These are phyloP conservation scores for Pachyseris speciosa DNA, from an alignment of 64 coral and sea anemone genomes.

Conservation along the genomic window DNA sequence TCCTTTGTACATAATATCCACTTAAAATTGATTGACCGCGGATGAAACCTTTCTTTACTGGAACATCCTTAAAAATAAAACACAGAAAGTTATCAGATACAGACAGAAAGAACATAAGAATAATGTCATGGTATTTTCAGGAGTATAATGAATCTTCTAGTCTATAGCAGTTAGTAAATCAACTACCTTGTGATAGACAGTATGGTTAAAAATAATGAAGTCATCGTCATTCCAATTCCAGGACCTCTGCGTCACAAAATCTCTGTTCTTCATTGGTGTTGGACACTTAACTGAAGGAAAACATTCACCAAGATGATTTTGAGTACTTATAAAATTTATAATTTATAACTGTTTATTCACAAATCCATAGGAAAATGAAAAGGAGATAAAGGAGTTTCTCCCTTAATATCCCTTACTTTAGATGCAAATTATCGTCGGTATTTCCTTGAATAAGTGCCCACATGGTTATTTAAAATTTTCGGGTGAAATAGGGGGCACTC, in stretches of 20 bases:
- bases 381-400: too few species aligned
- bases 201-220: slow-evolving; percentile 97
- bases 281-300: slow-evolving; percentile 89
- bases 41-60: slow-evolving; percentile 88
- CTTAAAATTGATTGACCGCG: slow-evolving; percentile 91
- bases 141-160: too few species aligned
- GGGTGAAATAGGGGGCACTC: too few species aligned
- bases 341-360: too few species aligned
- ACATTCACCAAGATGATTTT: neutral
- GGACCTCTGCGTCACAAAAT: slow-evolving; percentile 98
- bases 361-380: too few species aligned
- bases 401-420: too few species aligned
- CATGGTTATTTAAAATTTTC: too few species aligned
- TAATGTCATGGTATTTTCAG: too few species aligned
- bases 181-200: slow-evolving; percentile 99
- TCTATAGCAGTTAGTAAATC: too few species aligned
- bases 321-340: too few species aligned
- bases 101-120: neutral
- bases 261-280: slow-evolving; percentile 93
- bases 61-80: slow-evolving; percentile 66
- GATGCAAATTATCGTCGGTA: too few species aligned
- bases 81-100: neutral
- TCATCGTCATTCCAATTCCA: slow-evolving; percentile 88
- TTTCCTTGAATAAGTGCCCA: too few species aligned
- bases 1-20: slow-evolving; percentile 87